Conservation (phyloP, 2,797 vertebrate species). For the Alexandromys oeconomus region DNA sequence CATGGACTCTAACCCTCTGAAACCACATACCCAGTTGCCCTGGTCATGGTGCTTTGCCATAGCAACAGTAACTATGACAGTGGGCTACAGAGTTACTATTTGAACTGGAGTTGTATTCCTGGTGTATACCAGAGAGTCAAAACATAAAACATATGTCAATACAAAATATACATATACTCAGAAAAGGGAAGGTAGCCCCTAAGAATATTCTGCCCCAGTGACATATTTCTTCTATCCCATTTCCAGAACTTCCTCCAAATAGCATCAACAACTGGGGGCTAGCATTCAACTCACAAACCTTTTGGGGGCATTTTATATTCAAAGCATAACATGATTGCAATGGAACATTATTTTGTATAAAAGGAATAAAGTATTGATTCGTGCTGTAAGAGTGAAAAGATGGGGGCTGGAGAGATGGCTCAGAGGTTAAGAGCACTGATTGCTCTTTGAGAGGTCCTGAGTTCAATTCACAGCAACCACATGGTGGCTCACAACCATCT, state of each 20-base stretch:
- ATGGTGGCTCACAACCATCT: too few relatives aligned
- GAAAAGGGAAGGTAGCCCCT: background rate
- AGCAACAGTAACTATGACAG: background rate
- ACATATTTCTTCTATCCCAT: background rate
- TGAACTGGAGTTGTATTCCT: background rate
- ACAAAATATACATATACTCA: background rate
- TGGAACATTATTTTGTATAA: background rate
- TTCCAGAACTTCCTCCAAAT: background rate
- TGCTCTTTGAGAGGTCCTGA: too few relatives aligned
- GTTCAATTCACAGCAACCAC: too few relatives aligned
- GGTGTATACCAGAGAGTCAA: background rate
- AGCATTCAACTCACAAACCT: background rate
- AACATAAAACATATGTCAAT: background rate
- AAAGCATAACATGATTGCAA: background rate
- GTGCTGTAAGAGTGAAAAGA: background rate
- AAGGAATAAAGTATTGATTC: background rate
- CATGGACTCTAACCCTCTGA: too few relatives aligned
- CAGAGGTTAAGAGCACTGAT: too few relatives aligned
- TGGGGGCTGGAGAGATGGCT: too few relatives aligned
- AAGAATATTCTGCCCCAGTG: background rate
- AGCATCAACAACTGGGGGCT: background rate
- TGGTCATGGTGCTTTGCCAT: background rate
- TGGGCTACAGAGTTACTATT: background rate
- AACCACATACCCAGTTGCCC: background rate
- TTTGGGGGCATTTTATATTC: background rate